Evolutionary conservation across 1,140 invertebrate species (phyloP), one percentile per base, ranked within the genome.

Genomic region (Maconellicoccus hirsutus): DNA sequence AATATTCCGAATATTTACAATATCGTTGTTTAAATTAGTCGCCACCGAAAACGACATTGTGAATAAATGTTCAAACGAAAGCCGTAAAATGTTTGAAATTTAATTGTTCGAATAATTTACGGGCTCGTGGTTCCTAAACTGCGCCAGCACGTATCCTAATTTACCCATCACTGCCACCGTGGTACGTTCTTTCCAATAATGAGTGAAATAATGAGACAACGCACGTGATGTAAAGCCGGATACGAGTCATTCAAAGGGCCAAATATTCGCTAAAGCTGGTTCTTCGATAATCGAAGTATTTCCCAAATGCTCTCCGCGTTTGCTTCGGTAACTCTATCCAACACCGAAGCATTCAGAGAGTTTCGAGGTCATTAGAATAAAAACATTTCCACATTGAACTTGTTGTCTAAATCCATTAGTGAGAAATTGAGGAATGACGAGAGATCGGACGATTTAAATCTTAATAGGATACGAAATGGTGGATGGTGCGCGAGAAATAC

Each of bases 361-460:
- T 66, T 23, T 66, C 61, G 61, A 66, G 61, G 61, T 66, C 61
- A 66, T 66, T 66, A 66, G 61, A 66, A 66, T 66, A 66, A 66
- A 66, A 66, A 66, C 25, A 26, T 66, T 66, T 66, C 25, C 61
- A 66, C 7, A 66, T 66, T 66, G 61, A 66, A 66, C 61, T 66
- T 66, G n/a, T n/a, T n/a, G 61, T 66, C 61, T 66, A 66, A 66
- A 66, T 66, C 61, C 61, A 66, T 66, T 66, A 66, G 61, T 25
- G 61, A 66, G 25, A 26, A 66, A 26, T 66, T 66, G 61, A 66
- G 25, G 61, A 66, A 66, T 66, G 61, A 66, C 22, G 25, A 66
- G 25, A 59, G n/a, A n/a, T 10, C 25, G 10, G 10, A 66, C 61
- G 61, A 66, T 66, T 66, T 66, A 66, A 66, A 66, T 66, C 61